These are phyloP conservation scores for Spheniscus mendiculus DNA, from an alignment of 2,113 vertebrate species.

Conservation along the genomic window DNA sequence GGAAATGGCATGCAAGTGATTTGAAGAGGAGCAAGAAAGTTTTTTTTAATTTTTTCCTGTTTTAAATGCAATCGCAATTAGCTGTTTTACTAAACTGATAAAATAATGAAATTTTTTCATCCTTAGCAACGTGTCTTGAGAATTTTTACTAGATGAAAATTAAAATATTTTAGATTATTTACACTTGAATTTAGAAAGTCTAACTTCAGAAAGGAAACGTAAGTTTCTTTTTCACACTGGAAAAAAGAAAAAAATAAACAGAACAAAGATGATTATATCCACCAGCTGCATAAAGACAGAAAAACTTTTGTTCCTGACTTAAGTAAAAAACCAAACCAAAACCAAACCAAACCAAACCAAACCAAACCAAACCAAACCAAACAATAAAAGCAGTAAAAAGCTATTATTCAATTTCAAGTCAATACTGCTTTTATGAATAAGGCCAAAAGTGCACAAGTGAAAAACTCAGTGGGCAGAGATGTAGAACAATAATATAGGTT, in stretches of 20 bases:
- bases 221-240: background rate
- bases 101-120: background rate
- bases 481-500: background rate
- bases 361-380: background rate
- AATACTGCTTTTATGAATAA: background rate
- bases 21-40: background rate
- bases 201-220: background rate
- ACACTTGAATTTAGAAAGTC: background rate
- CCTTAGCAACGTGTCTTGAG: background rate
- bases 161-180: background rate
- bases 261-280: background rate
- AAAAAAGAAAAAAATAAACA: background rate
- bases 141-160: background rate
- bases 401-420: background rate
- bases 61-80: background rate
- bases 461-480: background rate
- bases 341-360: background rate
- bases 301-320: background rate
- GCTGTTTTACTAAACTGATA: background rate
- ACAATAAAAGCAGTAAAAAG: background rate
- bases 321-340: background rate
- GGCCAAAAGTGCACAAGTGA: background rate
- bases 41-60: background rate
- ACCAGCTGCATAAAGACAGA: background rate
- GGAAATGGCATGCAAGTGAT: background rate